Conservation (phyloP, 2,797 vertebrate genomes). For the Cheirogaleus major region DNA sequence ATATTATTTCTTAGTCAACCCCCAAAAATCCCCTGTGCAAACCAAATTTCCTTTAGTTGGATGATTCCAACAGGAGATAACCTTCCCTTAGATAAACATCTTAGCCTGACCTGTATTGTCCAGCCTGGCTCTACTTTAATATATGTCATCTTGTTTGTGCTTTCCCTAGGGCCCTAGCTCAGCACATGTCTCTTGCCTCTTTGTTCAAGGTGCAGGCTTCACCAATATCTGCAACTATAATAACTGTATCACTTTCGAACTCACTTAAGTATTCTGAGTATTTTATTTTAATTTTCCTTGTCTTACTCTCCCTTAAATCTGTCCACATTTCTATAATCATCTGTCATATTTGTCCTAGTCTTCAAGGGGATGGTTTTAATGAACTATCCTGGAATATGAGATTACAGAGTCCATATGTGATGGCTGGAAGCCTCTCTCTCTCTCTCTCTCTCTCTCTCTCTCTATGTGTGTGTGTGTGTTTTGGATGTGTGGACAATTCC, state of each 20-base stretch:
- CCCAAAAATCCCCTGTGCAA: not conserved
- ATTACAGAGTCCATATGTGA: not conserved
- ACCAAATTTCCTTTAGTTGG: not conserved
- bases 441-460: too few species aligned
- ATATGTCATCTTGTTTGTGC: not conserved
- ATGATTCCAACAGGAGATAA: not conserved
- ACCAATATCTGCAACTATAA: not conserved
- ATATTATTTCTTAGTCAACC: not conserved
- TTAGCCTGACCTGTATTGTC: not conserved
- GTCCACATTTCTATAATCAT: not conserved
- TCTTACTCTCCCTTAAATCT: not conserved
- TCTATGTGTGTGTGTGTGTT: not conserved
- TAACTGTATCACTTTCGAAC: not conserved
- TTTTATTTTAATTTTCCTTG: not conserved
- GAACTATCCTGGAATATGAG: not conserved
- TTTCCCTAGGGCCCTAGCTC: not conserved
- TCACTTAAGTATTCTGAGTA: not conserved
- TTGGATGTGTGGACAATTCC: not conserved
- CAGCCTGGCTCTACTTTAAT: not conserved
- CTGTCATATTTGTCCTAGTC: not conserved
- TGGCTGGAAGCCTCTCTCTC: not conserved
- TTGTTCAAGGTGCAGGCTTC: not conserved
- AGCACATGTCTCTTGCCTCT: not conserved
- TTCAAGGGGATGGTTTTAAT: not conserved
- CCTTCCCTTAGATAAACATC: not conserved